Conservation (phyloP, 2,888 invertebrate species). For the Sericinus montela region DNA sequence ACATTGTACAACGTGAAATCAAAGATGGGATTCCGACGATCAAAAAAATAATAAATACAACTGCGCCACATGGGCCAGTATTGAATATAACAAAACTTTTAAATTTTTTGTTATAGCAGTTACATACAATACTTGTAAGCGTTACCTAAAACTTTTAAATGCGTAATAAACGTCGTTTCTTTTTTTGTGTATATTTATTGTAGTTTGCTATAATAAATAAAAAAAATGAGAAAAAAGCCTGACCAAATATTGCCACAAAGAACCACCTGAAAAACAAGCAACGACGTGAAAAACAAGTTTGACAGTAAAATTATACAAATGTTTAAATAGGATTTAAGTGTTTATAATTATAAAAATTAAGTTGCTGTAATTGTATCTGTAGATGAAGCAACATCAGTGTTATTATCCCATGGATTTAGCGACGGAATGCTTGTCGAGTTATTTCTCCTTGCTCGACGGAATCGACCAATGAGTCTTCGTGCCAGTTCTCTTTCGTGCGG, state of each 20-base stretch:
- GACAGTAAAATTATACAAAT: no score
- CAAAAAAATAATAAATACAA: not conserved
- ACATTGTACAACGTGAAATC: not conserved
- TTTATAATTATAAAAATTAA: not conserved
- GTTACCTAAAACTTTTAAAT: no score
- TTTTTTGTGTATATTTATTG: no score
- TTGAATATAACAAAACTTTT: conserved; percentile 1
- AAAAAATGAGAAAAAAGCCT: no score
- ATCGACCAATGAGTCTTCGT: conserved; percentile 55
- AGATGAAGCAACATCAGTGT: not conserved
- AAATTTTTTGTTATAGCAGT: not conserved
- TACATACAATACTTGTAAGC: no score
- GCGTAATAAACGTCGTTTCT: no score
- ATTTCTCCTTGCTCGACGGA: conserved; percentile 51
- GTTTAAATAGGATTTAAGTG: no score
- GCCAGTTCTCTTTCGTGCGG: conserved; percentile 57
- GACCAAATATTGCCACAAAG: no score
- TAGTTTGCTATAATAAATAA: no score
- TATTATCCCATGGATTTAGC: conserved; percentile 42
- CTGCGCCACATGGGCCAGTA: not conserved
- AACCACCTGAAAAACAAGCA: no score
- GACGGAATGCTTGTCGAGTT: conserved; percentile 40
- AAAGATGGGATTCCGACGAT: conserved; percentile 1
- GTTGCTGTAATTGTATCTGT: not conserved
- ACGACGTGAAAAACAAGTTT: no score